phyloP scores from a whole-genome alignment of 2,797 vertebrate species.

The Tachyglossus aculeatus region DNA sequence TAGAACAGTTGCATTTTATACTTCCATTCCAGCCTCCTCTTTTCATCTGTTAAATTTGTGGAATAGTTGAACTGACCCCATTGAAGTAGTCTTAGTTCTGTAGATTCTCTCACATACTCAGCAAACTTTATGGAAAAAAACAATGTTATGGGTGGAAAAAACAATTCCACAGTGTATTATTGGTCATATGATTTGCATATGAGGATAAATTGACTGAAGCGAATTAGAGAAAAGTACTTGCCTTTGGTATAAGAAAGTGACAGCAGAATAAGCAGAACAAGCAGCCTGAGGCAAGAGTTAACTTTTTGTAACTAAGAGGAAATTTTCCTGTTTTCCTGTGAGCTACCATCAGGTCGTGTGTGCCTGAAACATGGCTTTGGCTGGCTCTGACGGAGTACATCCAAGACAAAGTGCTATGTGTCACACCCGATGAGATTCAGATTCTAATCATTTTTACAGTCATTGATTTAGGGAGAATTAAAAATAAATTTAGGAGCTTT shows the following conservation, averaged over 20 bases:
- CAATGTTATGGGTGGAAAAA: background rate
- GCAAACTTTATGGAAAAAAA: background rate
- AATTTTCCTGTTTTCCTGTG: background rate
- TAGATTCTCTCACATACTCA: background rate
- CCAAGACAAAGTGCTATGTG: background rate
- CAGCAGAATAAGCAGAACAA: background rate
- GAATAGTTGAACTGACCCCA: background rate
- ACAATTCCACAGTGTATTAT: background rate
- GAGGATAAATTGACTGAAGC: background rate
- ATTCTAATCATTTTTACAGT: background rate
- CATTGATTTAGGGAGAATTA: background rate
- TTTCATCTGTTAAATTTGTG: background rate
- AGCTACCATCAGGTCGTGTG: background rate
- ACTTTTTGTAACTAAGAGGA: background rate
- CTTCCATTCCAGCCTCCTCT: background rate
- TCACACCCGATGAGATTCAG: constrained; percentile 16
- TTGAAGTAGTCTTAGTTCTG: background rate
- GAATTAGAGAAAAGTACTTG: background rate
- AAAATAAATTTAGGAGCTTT: no score
- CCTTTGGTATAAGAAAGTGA: background rate
- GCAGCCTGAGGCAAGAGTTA: background rate
- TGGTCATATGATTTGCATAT: background rate
- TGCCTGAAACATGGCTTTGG: background rate
- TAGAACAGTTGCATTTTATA: background rate
- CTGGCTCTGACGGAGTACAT: background rate